Evolutionary conservation across 2,797 vertebrate genomes (phyloP).

Genomic region (Lutjanus campechanus): DNA sequence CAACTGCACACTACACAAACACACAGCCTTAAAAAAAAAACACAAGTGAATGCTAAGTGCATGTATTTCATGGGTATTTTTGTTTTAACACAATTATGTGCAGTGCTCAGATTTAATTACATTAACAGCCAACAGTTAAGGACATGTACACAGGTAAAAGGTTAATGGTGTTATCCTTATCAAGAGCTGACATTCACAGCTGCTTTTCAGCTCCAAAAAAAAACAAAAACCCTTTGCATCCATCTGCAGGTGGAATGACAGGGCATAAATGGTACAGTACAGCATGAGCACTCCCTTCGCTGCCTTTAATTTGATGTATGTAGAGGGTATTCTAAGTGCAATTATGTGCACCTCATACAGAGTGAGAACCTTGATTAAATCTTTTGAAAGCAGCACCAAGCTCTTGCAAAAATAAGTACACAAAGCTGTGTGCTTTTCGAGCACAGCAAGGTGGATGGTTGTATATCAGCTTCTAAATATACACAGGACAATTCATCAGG

Average conservation of each 20-base stretch:
- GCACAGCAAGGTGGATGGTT: neutral
- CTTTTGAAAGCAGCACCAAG: neutral
- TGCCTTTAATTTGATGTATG: slow-evolving; percentile 30
- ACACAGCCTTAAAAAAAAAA: too few relatives aligned
- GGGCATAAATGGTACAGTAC: neutral
- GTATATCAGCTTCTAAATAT: neutral
- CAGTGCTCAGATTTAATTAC: neutral
- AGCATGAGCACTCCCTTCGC: neutral
- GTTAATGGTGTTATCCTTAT: slow-evolving; percentile 6
- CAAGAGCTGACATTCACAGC: slow-evolving; percentile 29
- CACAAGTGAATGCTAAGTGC: too few relatives aligned
- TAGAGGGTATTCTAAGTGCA: slow-evolving; percentile 9
- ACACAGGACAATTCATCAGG: slow-evolving; percentile 20
- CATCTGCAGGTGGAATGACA: slow-evolving; percentile 5
- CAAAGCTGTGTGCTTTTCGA: slow-evolving; percentile 4
- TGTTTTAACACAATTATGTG: neutral
- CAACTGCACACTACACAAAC: neutral
- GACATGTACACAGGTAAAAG: neutral
- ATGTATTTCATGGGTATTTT: too few relatives aligned
- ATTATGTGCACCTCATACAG: slow-evolving; percentile 18
- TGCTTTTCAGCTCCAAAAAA: neutral
- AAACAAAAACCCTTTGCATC: neutral
- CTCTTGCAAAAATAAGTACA: neutral
- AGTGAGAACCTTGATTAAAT: slow-evolving; percentile 34
- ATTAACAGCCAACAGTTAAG: neutral